Evolutionary conservation across 2,888 invertebrate species (phyloP).

Genomic region (Subacronicta megacephala): DNA sequence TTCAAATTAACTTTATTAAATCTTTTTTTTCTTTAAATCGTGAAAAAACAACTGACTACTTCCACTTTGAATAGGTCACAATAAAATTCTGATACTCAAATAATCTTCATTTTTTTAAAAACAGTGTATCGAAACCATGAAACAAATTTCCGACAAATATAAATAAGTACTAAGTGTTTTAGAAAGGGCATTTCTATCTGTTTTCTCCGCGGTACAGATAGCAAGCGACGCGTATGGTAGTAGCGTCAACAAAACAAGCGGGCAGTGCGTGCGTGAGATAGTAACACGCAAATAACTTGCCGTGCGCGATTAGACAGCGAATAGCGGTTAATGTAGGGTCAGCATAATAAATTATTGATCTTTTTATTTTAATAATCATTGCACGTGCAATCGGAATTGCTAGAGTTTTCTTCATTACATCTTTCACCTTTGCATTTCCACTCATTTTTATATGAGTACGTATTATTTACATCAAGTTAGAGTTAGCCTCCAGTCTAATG

Average conservation of each 20-base stretch:
- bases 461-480: no score
- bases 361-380: conserved; percentile 5
- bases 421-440: no score
- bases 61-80: no score
- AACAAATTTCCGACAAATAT: conserved; percentile 44
- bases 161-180: conserved; percentile 55
- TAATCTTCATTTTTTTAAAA: neutral
- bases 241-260: conserved; percentile 64
- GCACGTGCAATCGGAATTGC: neutral
- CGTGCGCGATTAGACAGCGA: conserved; percentile 63
- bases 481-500: no score
- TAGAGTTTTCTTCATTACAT: no score
- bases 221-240: conserved; percentile 61
- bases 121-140: conserved; percentile 5
- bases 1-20: no score
- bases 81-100: no score
- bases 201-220: conserved; percentile 54
- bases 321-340: conserved; percentile 62
- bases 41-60: no score
- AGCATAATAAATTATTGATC: conserved; percentile 47
- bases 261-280: conserved; percentile 64
- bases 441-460: no score
- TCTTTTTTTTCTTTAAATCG: no score
- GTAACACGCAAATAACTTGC: conserved; percentile 66
- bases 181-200: conserved; percentile 57